Evolutionary conservation across 2,888 invertebrate genomes (phyloP).

Genomic region (Mesorhabditis spiculigera): DNA sequence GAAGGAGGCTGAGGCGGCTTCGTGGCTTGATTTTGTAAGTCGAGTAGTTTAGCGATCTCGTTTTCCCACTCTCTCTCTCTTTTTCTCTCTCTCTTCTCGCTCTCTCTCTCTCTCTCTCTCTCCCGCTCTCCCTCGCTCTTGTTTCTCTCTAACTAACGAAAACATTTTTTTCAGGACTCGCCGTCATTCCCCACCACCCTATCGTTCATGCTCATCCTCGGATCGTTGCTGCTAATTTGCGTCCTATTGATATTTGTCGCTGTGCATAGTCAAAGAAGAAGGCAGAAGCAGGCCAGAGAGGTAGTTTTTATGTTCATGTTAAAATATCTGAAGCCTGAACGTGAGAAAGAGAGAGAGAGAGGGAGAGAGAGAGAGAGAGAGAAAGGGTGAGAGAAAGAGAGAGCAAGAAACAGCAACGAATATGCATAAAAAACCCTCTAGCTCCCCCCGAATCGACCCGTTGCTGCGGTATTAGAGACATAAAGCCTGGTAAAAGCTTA

Average conservation of each 20-base stretch:
- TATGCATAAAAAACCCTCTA: not conserved
- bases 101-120: too few relatives aligned
- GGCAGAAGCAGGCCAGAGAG: conserved; percentile 2
- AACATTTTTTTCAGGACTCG: conserved; percentile 13
- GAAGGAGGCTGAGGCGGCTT: not conserved
- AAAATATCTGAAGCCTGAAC: too few relatives aligned
- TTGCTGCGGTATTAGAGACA: not conserved
- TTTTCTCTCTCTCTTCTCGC: too few relatives aligned
- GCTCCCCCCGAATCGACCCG: not conserved
- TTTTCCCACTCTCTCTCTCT: too few relatives aligned
- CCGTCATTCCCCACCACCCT: conserved; percentile 18
- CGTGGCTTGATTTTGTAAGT: not conserved
- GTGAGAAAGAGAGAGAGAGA: not conserved
- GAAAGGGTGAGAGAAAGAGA: not conserved
- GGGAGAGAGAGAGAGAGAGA: not conserved
- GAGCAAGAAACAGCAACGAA: not conserved
- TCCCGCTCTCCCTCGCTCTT: too few relatives aligned
- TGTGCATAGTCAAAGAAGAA: not conserved
- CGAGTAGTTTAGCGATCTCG: too few relatives aligned
- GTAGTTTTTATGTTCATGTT: not conserved
- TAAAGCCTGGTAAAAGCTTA: not conserved
- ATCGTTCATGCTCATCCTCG: conserved; percentile 26
- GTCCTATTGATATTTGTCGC: conserved; percentile 17
- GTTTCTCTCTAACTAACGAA: too few relatives aligned
- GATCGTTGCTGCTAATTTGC: conserved; percentile 21